Conservation (phyloP, 2,113 vertebrate genomes). For the Poicephalus meyeri region DNA sequence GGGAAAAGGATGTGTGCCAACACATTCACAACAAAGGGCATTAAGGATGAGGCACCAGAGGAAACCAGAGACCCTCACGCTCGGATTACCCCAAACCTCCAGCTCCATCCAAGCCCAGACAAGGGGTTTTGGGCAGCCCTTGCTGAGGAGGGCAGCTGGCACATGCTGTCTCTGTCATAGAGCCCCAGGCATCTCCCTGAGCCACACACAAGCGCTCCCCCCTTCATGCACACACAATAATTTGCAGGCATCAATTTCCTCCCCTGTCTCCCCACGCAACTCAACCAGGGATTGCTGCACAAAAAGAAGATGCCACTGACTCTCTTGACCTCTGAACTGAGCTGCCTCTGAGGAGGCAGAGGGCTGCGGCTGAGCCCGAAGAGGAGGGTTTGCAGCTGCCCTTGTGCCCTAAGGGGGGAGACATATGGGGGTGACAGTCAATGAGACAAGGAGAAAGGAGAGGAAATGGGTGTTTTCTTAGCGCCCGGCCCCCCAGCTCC, state of each 20-base stretch:
- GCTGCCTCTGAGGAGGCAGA: neutral
- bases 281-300: neutral
- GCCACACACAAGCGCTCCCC: neutral
- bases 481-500: neutral
- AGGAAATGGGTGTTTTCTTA: neutral
- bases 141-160: neutral
- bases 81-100: neutral
- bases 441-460: neutral
- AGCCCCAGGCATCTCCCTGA: neutral
- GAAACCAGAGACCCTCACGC: no score
- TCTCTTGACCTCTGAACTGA: conserved; percentile 27
- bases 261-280: neutral
- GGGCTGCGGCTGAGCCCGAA: conserved; percentile 17
- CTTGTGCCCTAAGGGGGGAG: conserved; percentile 4
- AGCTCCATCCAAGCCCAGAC: neutral
- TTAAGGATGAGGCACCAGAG: no score
- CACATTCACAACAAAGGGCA: no score
- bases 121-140: neutral
- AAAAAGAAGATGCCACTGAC: conserved; percentile 35
- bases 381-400: conserved; percentile 58
- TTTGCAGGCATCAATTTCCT: neutral
- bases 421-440: conserved; percentile 15
- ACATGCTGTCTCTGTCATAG: fast-evolving
- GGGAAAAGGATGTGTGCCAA: no score
- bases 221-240: neutral